Base-by-base conservation (phyloP, 2,797 vertebrate species). In the Channallabes apus region DNA sequence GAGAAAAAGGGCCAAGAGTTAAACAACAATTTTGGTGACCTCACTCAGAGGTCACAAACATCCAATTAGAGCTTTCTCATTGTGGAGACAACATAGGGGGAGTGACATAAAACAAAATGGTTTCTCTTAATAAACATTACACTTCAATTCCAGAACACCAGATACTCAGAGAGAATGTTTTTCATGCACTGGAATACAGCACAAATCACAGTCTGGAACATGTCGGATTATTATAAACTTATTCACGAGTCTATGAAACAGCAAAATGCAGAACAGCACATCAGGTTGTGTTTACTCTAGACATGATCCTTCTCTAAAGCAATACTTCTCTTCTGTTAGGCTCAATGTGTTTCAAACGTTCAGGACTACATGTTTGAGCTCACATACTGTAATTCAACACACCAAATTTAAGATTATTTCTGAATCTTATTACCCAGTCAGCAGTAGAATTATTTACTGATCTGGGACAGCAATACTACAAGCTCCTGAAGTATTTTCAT, bases 1-100 rank as follows among this genome's bases (percentile, higher is more conserved):
- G 93, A 94, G 93, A 93, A 84, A 94, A 90, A 93, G 92, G 89
- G 93, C 88, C 87, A 88, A 93, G 93, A 91, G 91, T 93, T 92
- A 92, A 24, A 84, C 89, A 88, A 92, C 76, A 90, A 93, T 91
- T 85, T 80, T 65, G 67, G 83, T 62, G 84, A 88, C 85, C 87
- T 87, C 67, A 54, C 64, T 56, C 58, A 81, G 77, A 86, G 85
- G 64, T 88, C 88, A 87, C 82, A 38, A 54, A 76, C 78, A 86
- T 84, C 77, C 61, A 80, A 80, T 46, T 35, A 64, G 78, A 80
- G 0, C 22, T 51, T 56, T 83, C 29, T 68, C 27, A 17, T 71
- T 71, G 14, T 22, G 6, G 56, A 80, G 67, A 46, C 22, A 65
- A 27, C 41, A 67, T 35, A 11, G 32, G 20, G 54, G 15, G 62